Base-by-base conservation (phyloP, 2,113 vertebrate genomes). In the Strix uralensis region DNA sequence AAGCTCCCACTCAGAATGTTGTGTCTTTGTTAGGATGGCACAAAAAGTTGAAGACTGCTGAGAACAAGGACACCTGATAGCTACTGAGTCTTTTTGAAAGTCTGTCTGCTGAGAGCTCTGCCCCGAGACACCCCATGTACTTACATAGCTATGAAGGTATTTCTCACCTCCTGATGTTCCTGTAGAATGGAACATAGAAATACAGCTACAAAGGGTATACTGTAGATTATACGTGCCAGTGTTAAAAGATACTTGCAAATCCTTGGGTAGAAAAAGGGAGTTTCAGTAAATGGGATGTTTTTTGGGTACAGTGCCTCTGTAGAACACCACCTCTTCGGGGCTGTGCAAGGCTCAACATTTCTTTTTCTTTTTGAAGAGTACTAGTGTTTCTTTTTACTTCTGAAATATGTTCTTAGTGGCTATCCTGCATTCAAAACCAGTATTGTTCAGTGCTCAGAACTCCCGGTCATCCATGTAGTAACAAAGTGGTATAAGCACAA, bases 171-270 rank as follows among this genome's bases (percentile, higher is more conserved):
- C 57, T 34, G 27, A 6, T 61, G 79, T 23, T 81, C 11, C 66
- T 13, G 9, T 6, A 30, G 67, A 55, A 44, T 1, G 15, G 62
- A n/a, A 10, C 57, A 18, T 3, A 47, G 82, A 6, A 46, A 19
- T 20, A 5, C 1, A 83, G 49, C 77, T 65, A 19, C 62, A 80
- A 55, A 70, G 81, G 44, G 6, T 22, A 5, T 22, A 0, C 72
- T 49, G 0, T 9, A 16, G 42, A 8, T 62, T 4, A 6, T 17
- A 6, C 0, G 6, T n/a, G 58, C 23, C 26, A 7, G 10, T 13
- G n/a, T 27, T n/a, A 10, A 67, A 40, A 62, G 27, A 9, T 1
- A 3, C 44, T 51, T 46, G 90, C 57, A 42, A 42, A 77, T 29
- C 51, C 46, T 29, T 2, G 46, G 67, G 78, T 12, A 14, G 65